phyloP scores from a whole-genome alignment of 2,888 invertebrate species.

The Achlya flavicornis region DNA sequence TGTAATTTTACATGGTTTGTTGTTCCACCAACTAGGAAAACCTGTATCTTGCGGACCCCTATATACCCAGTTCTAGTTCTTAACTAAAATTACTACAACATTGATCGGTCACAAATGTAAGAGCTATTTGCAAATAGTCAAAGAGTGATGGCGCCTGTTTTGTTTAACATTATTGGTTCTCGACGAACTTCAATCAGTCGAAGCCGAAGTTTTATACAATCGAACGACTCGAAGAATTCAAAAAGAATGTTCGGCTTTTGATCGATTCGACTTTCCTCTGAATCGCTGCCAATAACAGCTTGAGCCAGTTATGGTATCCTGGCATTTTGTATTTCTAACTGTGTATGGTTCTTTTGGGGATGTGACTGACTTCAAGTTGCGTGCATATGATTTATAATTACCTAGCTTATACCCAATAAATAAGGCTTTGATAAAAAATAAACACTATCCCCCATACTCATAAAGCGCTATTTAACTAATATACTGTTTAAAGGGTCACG shows the following conservation, averaged over 20 bases:
- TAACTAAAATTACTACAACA: too few species aligned
- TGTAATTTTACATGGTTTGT: too few species aligned
- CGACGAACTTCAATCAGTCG: not conserved
- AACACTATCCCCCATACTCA: too few species aligned
- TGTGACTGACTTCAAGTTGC: not conserved
- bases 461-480: too few species aligned
- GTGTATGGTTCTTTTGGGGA: not conserved
- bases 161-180: conserved; percentile 12
- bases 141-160: not conserved
- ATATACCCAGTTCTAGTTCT: too few species aligned
- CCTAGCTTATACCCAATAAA: too few species aligned
- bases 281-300: not conserved
- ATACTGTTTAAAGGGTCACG: too few species aligned
- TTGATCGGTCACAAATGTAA: too few species aligned
- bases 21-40: too few species aligned
- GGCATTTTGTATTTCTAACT: not conserved
- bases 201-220: conserved; percentile 4
- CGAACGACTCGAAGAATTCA: conserved; percentile 6
- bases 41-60: too few species aligned
- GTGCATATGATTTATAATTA: too few species aligned
- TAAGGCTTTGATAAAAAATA: too few species aligned
- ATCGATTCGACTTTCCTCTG: not conserved
- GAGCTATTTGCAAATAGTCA: not conserved
- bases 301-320: not conserved
- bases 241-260: not conserved